Conservation (phyloP, 2,888 invertebrate species). For the Archips crataeganus region DNA sequence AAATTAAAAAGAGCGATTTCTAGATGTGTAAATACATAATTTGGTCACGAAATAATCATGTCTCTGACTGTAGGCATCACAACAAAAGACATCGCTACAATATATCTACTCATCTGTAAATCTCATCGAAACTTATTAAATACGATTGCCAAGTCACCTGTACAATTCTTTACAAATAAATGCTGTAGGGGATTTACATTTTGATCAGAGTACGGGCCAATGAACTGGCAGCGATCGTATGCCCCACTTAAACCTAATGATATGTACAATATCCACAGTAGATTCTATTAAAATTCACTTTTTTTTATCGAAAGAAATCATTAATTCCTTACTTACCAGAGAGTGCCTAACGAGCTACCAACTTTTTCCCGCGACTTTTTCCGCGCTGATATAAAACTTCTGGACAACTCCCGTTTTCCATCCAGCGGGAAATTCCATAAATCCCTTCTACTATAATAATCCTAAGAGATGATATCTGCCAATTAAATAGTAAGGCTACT, state of each 20-base stretch:
- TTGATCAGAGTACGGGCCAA: constrained; percentile 42
- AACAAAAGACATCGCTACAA: not conserved
- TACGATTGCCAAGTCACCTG: constrained; percentile 28
- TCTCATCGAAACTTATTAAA: constrained; percentile 13
- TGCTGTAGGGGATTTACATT: constrained; percentile 27
- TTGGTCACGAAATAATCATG: not conserved
- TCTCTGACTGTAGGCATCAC: not conserved
- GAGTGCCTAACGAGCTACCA: no score
- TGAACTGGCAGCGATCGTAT: constrained; percentile 40
- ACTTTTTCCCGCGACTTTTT: no score
- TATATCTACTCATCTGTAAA: constrained; percentile 7
- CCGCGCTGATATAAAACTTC: no score
- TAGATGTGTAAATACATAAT: not conserved
- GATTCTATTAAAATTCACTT: not conserved
- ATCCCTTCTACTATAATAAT: no score
- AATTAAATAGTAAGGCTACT: no score
- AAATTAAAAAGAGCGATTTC: no score
- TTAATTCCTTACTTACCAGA: no score
- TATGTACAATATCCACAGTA: constrained; percentile 39
- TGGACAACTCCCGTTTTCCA: no score
- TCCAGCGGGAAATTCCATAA: no score
- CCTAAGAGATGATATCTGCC: no score
- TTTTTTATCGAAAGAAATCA: no score
- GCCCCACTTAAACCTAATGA: constrained; percentile 42
- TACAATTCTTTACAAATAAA: constrained; percentile 30